phyloP scores from a whole-genome alignment of 1,140 invertebrate species.

The Diorhabda sublineata region DNA sequence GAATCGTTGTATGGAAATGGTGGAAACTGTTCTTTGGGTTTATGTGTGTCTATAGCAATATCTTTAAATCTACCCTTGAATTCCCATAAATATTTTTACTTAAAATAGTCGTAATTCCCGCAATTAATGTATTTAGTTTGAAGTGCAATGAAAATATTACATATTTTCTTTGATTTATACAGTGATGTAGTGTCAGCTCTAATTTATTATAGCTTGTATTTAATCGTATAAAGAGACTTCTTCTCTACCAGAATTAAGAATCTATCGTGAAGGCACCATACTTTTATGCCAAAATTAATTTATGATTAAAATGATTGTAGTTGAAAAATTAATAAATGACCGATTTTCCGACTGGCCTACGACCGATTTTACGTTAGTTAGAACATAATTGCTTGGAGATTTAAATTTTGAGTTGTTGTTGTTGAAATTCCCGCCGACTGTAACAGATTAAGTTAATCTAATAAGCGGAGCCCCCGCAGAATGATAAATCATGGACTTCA shows the following conservation, averaged over 20 bases:
- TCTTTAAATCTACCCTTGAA: no score
- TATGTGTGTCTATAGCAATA: no score
- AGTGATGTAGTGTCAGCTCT: no score
- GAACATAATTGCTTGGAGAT: conserved; percentile 40
- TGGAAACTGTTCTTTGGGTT: no score
- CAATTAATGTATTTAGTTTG: no score
- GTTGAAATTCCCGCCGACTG: conserved; percentile 33
- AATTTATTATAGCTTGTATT: background rate
- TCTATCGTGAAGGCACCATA: background rate
- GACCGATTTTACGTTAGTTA: conserved; percentile 29
- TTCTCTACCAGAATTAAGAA: background rate
- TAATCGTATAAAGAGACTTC: background rate
- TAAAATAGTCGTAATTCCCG: no score
- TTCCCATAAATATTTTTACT: no score
- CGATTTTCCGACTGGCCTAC: background rate
- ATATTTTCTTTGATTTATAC: no score
- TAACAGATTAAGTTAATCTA: conserved; percentile 43
- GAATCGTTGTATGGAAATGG: no score
- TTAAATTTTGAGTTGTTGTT: conserved; percentile 33
- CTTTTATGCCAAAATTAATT: background rate
- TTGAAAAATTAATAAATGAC: no score
- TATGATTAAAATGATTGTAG: background rate
- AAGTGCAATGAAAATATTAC: no score
- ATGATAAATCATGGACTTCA: conserved; percentile 34
- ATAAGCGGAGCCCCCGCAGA: conserved; percentile 39